Evolutionary conservation across 2,888 invertebrate genomes (phyloP).

Genomic region (Hermodice carunculata): DNA sequence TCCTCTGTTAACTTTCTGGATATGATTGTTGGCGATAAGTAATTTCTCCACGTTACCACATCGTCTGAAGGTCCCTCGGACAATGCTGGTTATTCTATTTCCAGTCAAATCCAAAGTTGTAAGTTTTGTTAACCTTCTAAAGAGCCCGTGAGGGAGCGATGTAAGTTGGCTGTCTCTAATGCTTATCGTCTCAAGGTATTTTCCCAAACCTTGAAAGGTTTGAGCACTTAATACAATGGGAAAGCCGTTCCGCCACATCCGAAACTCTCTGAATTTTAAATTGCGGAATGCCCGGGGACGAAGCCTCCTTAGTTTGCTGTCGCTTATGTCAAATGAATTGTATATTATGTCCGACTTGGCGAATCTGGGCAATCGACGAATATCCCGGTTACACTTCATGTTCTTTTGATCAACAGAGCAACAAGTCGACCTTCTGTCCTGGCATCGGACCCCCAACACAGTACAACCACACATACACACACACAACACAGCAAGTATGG

Average conservation of each 20-base stretch:
- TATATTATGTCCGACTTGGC: conserved; percentile 35
- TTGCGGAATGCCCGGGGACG: conserved; percentile 26
- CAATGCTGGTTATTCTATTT: conserved; percentile 19
- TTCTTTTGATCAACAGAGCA: no score
- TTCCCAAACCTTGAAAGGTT: conserved; percentile 34
- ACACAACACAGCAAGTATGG: no score
- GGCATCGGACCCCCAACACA: no score
- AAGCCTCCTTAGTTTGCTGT: conserved; percentile 22
- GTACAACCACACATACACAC: no score
- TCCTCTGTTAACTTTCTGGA: conserved; percentile 21
- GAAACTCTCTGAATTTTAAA: conserved; percentile 27
- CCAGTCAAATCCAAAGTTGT: conserved; percentile 20
- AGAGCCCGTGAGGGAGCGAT: conserved; percentile 32
- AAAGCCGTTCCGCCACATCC: conserved; percentile 30
- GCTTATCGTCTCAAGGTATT: conserved; percentile 20
- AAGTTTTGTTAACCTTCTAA: conserved; percentile 29
- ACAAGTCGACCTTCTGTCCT: no score
- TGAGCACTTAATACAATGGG: conserved; percentile 24
- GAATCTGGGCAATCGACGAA: no score
- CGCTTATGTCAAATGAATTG: conserved; percentile 27
- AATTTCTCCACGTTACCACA: conserved; percentile 25
- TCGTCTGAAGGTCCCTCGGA: conserved; percentile 26
- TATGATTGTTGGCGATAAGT: conserved; percentile 28
- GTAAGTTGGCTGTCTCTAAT: conserved; percentile 14
- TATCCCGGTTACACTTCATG: no score